These are phyloP conservation scores for Microplitis mediator DNA, from an alignment of 1,140 invertebrate species.

Conservation along the genomic window DNA sequence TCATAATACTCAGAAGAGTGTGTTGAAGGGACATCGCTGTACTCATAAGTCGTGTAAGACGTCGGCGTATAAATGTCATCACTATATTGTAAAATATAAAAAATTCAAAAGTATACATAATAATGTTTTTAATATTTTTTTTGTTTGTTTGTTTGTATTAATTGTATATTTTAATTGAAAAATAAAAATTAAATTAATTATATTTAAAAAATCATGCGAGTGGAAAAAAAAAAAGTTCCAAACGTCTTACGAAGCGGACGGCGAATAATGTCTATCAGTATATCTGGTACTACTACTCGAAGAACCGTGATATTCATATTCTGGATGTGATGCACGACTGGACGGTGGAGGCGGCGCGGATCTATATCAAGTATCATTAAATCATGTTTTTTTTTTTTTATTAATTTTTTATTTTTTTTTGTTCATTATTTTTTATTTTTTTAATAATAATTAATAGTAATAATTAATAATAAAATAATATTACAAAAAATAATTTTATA, in stretches of 20 bases:
- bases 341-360: slow-evolving; percentile 39
- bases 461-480: slow-evolving; percentile 9
- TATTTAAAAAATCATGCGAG: slow-evolving; percentile 18
- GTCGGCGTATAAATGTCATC: slow-evolving; percentile 50
- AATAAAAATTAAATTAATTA: background rate
- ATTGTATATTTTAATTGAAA: background rate
- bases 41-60: slow-evolving; percentile 54
- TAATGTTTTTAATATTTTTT: slow-evolving; percentile 8
- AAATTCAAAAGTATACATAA: slow-evolving; percentile 16
- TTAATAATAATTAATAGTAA: slow-evolving; percentile 2
- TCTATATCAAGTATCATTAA: slow-evolving; percentile 24
- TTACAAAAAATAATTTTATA: slow-evolving; percentile 1
- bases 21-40: slow-evolving; percentile 53
- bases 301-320: slow-evolving; percentile 49
- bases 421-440: background rate
- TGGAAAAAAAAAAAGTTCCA: slow-evolving; percentile 10
- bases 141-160: background rate
- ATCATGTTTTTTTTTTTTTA: background rate
- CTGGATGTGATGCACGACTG: slow-evolving; percentile 45
- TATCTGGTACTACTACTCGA: slow-evolving; percentile 46
- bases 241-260: slow-evolving; percentile 44
- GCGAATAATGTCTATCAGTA: slow-evolving; percentile 47
- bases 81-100: slow-evolving; percentile 37
- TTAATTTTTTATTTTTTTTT: background rate
- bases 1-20: slow-evolving; percentile 60